Evolutionary conservation across 2,888 invertebrate genomes (phyloP), one percentile per base, ranked within the genome.

Genomic region (Choreutis nemorana): DNA sequence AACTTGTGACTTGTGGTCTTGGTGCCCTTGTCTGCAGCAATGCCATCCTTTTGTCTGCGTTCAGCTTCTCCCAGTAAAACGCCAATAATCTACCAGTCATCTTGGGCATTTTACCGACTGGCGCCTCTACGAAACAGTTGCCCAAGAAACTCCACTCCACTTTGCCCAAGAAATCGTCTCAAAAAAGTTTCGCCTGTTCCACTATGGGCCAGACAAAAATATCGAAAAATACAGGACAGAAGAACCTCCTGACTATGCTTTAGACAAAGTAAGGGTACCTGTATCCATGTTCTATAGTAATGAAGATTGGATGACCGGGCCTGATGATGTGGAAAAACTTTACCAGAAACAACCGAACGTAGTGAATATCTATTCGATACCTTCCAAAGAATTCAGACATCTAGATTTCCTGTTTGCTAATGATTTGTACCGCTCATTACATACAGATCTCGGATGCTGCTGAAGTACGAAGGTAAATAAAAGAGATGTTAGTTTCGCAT

Each of bases 291-390:
- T 72, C 27, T 68, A 66, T 36, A 64, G 66, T 15, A 58, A 61
- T 2, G 82, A 83, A 9, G 91, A 91, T 53, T 84, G 85, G 82
- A 51, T 90, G 11, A 81, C 87, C 1, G 65, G 79, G 28, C 71
- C 80, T 2, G 53, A 55, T 39, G 86, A 87, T 33, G 84, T 87
- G 1, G 55, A 79, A 22, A 57, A 64, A 10, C 48, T 87, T 28
- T 70, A 78, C 20, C 52, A 57, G 7, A 58, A 66, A 32, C 50
- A 89, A 23, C 64, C 67, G 5, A 84, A 82, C 42, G 70, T 75
- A 2, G 53, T 82, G 3, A 81, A 81, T 28, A 78, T 77, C 35
- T 75, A 83, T 48, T 65, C 79, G 34, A 81, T 87, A 26, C 79
- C 81, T 0, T 66, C 77, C 42, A 60, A 78, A 18, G 46, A 53